These are phyloP conservation scores for Drosophila anceps DNA, from an alignment of 2,888 invertebrate genomes.

Conservation along the genomic window DNA sequence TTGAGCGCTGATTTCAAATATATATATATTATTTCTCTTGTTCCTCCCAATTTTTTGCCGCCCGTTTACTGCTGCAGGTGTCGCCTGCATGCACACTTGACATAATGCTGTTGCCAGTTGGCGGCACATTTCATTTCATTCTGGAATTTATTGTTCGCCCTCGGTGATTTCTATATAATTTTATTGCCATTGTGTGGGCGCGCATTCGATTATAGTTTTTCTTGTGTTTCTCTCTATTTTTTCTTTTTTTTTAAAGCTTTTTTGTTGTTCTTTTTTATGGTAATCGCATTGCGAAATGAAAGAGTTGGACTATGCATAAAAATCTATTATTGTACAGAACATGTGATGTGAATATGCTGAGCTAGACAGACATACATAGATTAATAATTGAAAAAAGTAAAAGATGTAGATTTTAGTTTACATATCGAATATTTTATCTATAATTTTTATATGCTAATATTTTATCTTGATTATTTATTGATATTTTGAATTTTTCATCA, in stretches of 20 bases:
- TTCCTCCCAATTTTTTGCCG: slow-evolving; percentile 26
- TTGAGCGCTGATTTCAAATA: slow-evolving; percentile 36
- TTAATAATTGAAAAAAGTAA: background rate
- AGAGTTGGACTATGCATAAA: slow-evolving; percentile 27
- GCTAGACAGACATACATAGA: no score
- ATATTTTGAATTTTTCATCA: no score
- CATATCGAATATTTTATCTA: no score
- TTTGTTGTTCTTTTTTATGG: slow-evolving; percentile 39
- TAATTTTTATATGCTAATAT: no score
- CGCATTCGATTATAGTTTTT: slow-evolving; percentile 41
- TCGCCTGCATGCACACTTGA: slow-evolving; percentile 59
- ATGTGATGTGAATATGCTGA: background rate
- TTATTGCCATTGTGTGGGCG: slow-evolving; percentile 62
- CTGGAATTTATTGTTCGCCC: slow-evolving; percentile 61
- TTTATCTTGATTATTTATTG: no score
- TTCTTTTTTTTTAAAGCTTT: slow-evolving; percentile 12
- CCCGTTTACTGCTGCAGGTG: slow-evolving; percentile 55
- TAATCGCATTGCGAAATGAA: slow-evolving; percentile 38
- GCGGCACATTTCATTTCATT: slow-evolving; percentile 60
- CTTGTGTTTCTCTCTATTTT: slow-evolving; percentile 8
- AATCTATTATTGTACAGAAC: background rate
- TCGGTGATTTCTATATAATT: slow-evolving; percentile 61
- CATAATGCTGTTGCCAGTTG: slow-evolving; percentile 65
- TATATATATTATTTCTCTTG: background rate
- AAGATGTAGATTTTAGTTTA: background rate